Conservation (phyloP, 2,797 vertebrate genomes). For the Myiothlypis chrysogaster region DNA sequence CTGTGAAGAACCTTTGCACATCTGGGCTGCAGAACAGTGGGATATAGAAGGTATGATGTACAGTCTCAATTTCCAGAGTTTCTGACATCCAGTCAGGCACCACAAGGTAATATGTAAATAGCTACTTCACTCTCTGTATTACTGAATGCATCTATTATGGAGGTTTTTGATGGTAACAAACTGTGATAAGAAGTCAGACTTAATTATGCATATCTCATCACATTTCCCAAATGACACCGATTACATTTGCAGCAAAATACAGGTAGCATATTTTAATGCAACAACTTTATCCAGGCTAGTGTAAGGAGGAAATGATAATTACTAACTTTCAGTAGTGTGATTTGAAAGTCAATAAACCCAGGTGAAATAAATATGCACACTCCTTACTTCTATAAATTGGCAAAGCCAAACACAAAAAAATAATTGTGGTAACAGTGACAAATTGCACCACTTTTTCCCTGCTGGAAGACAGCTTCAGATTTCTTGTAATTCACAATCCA, state of each 20-base stretch:
- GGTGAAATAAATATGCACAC: constrained; percentile 21
- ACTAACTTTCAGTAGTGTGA: constrained; percentile 10
- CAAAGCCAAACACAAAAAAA: background rate
- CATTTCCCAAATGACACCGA: constrained; percentile 64
- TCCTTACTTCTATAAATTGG: constrained; percentile 1
- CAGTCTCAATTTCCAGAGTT: background rate
- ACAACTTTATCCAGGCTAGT: constrained; percentile 15
- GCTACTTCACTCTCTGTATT: constrained; percentile 15
- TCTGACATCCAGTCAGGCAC: constrained; percentile 30
- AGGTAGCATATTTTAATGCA: constrained; percentile 56
- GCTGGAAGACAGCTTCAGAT: background rate
- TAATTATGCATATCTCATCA: constrained; percentile 72
- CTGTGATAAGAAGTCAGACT: constrained; percentile 61
- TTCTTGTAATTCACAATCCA: background rate
- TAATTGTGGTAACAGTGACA: background rate
- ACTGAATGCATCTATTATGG: constrained; percentile 45
- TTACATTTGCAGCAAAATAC: constrained; percentile 36
- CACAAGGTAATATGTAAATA: constrained; percentile 55
- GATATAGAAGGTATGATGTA: background rate
- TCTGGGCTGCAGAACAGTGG: background rate
- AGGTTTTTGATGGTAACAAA: constrained; percentile 66
- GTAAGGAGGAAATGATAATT: constrained; percentile 48
- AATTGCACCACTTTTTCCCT: background rate
- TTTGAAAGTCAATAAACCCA: constrained; percentile 53
- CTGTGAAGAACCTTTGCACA: background rate